Base-by-base conservation (phyloP, 2,113 vertebrate species). In the Elaphurus davidianus region DNA sequence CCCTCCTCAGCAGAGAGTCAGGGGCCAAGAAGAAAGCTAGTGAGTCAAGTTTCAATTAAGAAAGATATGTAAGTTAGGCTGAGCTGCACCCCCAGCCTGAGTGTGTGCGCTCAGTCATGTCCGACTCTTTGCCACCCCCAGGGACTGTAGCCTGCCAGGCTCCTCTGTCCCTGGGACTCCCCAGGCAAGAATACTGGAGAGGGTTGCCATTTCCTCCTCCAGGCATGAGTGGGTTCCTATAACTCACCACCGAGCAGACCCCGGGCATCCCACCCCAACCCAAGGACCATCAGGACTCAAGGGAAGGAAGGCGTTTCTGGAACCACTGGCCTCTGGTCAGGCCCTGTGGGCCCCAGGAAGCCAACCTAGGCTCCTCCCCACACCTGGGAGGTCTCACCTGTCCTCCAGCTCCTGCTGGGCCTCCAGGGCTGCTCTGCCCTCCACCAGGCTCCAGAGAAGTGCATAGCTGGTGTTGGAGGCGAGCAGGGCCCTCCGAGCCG, bases 331-430 rank as follows among this genome's bases (percentile, higher is more conserved):
- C 60, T 25, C 83, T 28, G 47, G 16, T 33, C 33, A 5, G 78
- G 64, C 27, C 36, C 55, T 0, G 0, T 16, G 1, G 0, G 57
- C 54, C 78, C 76, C 52, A 10, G 45, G 50, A 90, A 45, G 62
- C 76, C 57, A 23, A 50, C 11, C 52, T 43, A 43, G 52, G 33
- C 11, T 78, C 43, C 21, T 2, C 0, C 6, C 47, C 43, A 25
- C 21, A 52, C 6, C 6, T 12, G 90, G 74, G 86, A 40, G 64
- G 55, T 1, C 99, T 98, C 93, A 99, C 99, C 99, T 89, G 0
- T 98, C 97, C 96, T 99, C 99, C 98, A 99, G 99, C 57, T 99
- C 98, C 1, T 0, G 94, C 98, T 99, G 99, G 54, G 82, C 97
- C 27, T 98, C 98, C 98, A 87, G 36, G 0, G 97, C 98, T 0